Base-by-base conservation (phyloP, 2,113 vertebrate species). In the Mesocricetus auratus region DNA sequence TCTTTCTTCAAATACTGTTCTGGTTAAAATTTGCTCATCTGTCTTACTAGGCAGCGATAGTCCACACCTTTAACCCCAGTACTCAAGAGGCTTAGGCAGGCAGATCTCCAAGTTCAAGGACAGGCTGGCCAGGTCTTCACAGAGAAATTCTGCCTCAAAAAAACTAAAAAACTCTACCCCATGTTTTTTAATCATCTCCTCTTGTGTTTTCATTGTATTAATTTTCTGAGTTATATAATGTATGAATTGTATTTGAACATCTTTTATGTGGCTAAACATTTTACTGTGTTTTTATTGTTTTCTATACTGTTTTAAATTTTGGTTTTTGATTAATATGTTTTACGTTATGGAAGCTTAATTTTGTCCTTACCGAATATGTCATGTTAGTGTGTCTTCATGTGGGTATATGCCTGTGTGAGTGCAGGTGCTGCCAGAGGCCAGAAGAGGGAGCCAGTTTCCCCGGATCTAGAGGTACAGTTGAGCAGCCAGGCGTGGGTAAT, bases 1-100 rank as follows among this genome's bases (percentile, higher is more conserved):
- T 36, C n/a, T 64, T 94, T 96, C 58, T 96, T 91, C 77, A 86
- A 93, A 73, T 82, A 94, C 56, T 96, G 47, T 31, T 74, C 81
- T 29, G 42, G 31, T 91, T 86, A 5, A 50, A 33, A 19, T 86
- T 45, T 94, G 68, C 53, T 92, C 74, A 78, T 73, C 26, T 64
- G 5, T 93, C 8, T 42, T 82, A 3, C 36, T 39, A 22, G 9
- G 22, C 12, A 39, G 79, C 60, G 56, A 22, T 82, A 22, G 79
- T 56, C 21, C 6, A 82, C 5, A 56, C 6, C n/a, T 82, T 82
- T 82, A 82, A 60, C 13, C 33, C 8, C 47, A 56, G 50, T 21
- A 79, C 29, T 79, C 17, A 56, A 50, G 33, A 79, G 19, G 31
- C 79, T 8, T 21, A 60, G 13, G 53, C 36, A 60, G 56, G 21